phyloP scores from a whole-genome alignment of 2,888 invertebrate species.

The Caenorhabditis sinica region DNA sequence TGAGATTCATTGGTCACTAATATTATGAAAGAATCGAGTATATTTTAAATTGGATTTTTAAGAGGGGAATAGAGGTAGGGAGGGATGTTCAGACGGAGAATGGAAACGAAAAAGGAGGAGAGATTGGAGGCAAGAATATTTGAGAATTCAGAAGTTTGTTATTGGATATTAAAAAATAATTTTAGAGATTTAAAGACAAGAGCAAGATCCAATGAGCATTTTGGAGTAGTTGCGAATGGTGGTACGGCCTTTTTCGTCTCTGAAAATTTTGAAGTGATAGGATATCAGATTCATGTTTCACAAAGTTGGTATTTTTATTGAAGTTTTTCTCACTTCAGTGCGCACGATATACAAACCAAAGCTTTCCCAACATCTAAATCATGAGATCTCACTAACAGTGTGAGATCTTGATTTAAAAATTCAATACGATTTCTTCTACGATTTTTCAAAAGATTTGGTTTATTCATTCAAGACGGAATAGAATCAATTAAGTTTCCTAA shows the following conservation, averaged over 20 bases:
- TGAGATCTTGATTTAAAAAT: too few relatives aligned
- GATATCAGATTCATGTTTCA: too few relatives aligned
- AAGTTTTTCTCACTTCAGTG: too few relatives aligned
- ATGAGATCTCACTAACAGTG: too few relatives aligned
- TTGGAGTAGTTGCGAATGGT: conserved; percentile 71
- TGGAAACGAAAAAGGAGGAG: conserved; percentile 5
- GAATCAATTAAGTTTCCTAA: too few relatives aligned
- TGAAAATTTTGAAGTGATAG: too few relatives aligned
- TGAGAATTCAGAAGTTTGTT: neutral
- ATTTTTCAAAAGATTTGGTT: too few relatives aligned
- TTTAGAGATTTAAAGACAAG: conserved; percentile 63
- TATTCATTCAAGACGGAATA: too few relatives aligned
- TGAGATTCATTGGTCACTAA: conserved; percentile 41
- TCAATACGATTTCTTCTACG: too few relatives aligned
- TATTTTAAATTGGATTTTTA: neutral
- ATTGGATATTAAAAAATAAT: neutral
- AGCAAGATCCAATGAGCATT: conserved; percentile 72
- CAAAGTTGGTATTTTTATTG: too few relatives aligned
- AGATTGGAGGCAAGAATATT: neutral
- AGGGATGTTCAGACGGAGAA: conserved; percentile 40
- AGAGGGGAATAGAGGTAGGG: conserved; percentile 42
- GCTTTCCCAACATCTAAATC: too few relatives aligned
- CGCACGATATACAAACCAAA: too few relatives aligned
- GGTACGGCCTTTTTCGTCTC: conserved; percentile 68
- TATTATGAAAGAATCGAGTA: conserved; percentile 48